A percentile compares a stretch with the other conserved stretches of the same genome.
phyloP scores from a whole-genome alignment of 2,888 invertebrate genomes.

The Lithophane ornitopus region DNA sequence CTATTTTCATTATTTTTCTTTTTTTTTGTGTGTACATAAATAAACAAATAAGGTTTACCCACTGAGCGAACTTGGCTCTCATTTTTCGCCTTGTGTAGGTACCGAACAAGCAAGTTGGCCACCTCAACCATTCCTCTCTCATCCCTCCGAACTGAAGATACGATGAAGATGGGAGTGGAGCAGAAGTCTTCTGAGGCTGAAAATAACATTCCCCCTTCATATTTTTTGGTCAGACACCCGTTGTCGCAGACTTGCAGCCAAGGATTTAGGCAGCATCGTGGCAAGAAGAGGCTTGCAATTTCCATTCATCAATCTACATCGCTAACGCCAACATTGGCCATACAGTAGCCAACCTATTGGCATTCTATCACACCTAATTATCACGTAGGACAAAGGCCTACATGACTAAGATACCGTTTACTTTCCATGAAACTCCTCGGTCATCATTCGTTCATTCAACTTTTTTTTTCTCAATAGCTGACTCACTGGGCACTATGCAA shows the following conservation, averaged over 20 bases:
- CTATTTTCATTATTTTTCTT: too few species aligned
- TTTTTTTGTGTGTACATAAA: too few species aligned
- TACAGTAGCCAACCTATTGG: slow-evolving; percentile 18
- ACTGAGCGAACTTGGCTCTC: too few species aligned
- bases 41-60: too few species aligned
- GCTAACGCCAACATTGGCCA: slow-evolving; percentile 30
- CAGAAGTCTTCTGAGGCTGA: background rate
- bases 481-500: slow-evolving; percentile 40
- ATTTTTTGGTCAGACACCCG: background rate
- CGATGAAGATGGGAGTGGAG: too few species aligned
- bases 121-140: too few species aligned
- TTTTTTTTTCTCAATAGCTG: slow-evolving; percentile 55
- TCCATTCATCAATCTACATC: background rate
- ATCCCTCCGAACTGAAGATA: too few species aligned
- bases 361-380: slow-evolving; percentile 7
- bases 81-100: too few species aligned
- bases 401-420: slow-evolving; percentile 64
- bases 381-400: slow-evolving; percentile 57
- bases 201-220: background rate
- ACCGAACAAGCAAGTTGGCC: too few species aligned
- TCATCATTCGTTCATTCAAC: slow-evolving; percentile 61
- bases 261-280: too few species aligned
- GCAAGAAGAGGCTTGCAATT: background rate
- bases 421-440: slow-evolving; percentile 40
- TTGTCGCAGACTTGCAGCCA: background rate